These are phyloP conservation scores for Grammomys surdaster DNA, from an alignment of 2,113 vertebrate species.

Conservation along the genomic window DNA sequence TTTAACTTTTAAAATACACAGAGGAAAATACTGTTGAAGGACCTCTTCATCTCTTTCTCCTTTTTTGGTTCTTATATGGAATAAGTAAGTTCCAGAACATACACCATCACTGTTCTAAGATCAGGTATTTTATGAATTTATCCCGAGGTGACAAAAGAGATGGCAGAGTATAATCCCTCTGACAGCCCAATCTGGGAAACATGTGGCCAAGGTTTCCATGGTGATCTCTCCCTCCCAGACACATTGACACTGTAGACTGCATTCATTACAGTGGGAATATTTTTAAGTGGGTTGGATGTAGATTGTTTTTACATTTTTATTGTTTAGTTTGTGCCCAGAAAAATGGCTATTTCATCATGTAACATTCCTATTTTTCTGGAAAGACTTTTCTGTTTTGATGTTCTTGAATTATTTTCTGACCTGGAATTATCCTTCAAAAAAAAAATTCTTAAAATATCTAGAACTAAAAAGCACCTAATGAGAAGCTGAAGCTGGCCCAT, in stretches of 20 bases:
- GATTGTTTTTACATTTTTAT: constrained; percentile 71
- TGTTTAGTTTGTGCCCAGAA: constrained; percentile 72
- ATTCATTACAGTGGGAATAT: constrained; percentile 47
- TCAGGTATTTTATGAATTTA: constrained; percentile 37
- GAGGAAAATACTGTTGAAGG: constrained; percentile 41
- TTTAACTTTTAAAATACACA: constrained; percentile 73
- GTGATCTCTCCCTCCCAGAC: constrained; percentile 21
- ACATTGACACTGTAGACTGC: constrained; percentile 6
- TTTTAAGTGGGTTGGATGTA: constrained; percentile 57
- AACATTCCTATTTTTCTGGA: constrained; percentile 69
- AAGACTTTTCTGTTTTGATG: constrained; percentile 69
- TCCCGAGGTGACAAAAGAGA: constrained; percentile 9
- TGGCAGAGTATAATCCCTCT: constrained; percentile 27
- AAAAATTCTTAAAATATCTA: constrained; percentile 68
- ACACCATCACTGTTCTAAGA: constrained; percentile 28
- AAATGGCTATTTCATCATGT: constrained; percentile 80
- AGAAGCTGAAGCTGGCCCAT: constrained; percentile 73
- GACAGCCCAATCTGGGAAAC: constrained; percentile 3
- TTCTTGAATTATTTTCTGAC: constrained; percentile 76
- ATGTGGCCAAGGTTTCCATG: constrained; percentile 50
- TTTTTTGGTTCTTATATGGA: not conserved
- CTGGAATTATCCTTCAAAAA: constrained; percentile 73
- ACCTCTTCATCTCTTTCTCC: constrained; percentile 19
- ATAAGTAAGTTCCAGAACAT: not conserved
- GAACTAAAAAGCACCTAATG: constrained; percentile 74